Conservation (phyloP, 2,797 vertebrate genomes). For the Antrozous pallidus region DNA sequence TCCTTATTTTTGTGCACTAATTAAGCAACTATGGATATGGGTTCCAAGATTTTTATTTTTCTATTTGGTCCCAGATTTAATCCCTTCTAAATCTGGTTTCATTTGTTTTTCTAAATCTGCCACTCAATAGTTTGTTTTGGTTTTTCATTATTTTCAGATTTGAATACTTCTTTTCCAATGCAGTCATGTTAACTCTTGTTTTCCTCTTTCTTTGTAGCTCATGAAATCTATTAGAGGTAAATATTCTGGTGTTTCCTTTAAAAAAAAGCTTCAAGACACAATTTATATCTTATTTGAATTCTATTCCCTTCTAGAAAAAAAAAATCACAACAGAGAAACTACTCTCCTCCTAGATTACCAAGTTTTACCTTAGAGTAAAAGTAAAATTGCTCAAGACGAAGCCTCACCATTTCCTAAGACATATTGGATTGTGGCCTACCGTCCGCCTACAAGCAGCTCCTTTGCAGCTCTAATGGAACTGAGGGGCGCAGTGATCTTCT, state of each 20-base stretch:
- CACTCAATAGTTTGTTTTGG: background rate
- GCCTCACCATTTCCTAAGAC: background rate
- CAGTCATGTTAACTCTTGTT: background rate
- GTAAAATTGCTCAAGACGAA: background rate
- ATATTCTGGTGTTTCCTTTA: background rate
- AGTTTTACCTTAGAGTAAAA: constrained; percentile 3
- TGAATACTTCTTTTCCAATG: background rate
- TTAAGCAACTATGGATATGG: background rate
- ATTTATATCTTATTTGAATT: background rate
- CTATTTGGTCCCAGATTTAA: background rate
- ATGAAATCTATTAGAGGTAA: background rate
- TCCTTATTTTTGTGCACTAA: background rate
- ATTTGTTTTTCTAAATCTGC: background rate
- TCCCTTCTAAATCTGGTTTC: background rate
- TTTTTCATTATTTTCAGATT: constrained; percentile 3
- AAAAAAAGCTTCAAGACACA: background rate
- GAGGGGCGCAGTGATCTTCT: background rate
- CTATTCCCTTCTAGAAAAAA: background rate
- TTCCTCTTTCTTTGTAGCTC: constrained; percentile 2
- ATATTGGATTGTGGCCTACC: too few relatives aligned
- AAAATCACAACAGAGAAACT: background rate
- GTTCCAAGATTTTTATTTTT: background rate
- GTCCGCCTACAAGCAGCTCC: background rate
- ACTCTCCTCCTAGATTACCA: background rate
- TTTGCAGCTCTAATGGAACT: background rate